These are phyloP conservation scores for Thalassoma bifasciatum DNA, from an alignment of 2,113 vertebrate genomes.

Conservation along the genomic window DNA sequence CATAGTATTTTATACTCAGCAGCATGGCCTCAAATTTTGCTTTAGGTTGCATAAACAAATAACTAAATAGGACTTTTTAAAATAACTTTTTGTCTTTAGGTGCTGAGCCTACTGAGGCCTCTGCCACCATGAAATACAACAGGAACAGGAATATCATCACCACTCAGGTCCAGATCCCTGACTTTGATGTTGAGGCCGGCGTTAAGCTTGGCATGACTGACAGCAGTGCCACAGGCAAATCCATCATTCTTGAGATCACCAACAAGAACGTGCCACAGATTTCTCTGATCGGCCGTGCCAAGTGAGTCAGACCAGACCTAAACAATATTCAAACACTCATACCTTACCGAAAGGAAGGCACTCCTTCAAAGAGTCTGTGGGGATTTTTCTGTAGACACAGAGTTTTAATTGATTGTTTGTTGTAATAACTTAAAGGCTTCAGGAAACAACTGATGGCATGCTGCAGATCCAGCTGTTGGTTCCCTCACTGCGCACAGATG, in stretches of 20 bases:
- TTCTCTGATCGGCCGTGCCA: constrained; percentile 84
- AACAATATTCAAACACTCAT: constrained; percentile 1
- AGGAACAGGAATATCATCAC: constrained; percentile 84
- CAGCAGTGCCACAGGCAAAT: constrained; percentile 74
- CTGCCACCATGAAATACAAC: constrained; percentile 86
- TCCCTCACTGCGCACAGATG: constrained; percentile 84
- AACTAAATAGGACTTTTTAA: background rate
- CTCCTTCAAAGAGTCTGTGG: background rate
- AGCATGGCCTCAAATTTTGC: background rate
- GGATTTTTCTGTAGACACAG: background rate
- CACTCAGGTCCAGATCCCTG: constrained; percentile 85
- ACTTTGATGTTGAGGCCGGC: constrained; percentile 84
- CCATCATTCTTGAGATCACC: constrained; percentile 83
- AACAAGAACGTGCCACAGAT: constrained; percentile 88
- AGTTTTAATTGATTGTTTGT: background rate
- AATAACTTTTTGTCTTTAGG: constrained; percentile 71
- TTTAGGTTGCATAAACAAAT: background rate
- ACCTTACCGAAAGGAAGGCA: background rate
- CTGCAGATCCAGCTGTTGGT: constrained; percentile 84
- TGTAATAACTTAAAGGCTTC: constrained; percentile 70
- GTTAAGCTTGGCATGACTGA: constrained; percentile 84
- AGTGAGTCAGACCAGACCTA: constrained; percentile 78
- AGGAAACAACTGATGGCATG: constrained; percentile 76
- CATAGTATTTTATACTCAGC: no score
- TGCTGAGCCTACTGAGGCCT: constrained; percentile 79